These are phyloP conservation scores for Xyrichtys novacula DNA, from an alignment of 2,797 vertebrate genomes.

Conservation along the genomic window DNA sequence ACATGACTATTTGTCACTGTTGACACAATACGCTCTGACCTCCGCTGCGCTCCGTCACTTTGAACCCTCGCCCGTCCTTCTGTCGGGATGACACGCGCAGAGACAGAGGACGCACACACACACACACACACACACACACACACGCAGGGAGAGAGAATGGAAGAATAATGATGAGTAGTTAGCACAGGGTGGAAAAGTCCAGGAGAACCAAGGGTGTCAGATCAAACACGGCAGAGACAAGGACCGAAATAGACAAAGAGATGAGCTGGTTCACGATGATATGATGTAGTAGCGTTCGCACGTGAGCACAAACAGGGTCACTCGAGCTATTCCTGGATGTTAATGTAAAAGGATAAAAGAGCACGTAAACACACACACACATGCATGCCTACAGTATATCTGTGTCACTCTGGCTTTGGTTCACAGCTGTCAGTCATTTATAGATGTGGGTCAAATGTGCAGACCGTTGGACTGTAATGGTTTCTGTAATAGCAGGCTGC, in stretches of 20 bases:
- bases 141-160: slow-evolving; percentile 7
- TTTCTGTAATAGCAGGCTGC: slow-evolving; percentile 27
- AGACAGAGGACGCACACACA: slow-evolving; percentile 29
- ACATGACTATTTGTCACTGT: slow-evolving; percentile 54
- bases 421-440: slow-evolving; percentile 61
- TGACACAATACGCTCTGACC: slow-evolving; percentile 60
- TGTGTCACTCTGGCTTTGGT: slow-evolving; percentile 16
- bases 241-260: slow-evolving; percentile 25
- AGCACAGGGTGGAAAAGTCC: slow-evolving; percentile 21
- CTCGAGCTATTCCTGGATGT: slow-evolving; percentile 51
- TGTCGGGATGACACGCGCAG: slow-evolving; percentile 34
- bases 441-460: slow-evolving; percentile 67
- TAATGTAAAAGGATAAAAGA: slow-evolving; percentile 18
- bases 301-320: slow-evolving; percentile 38
- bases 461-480: slow-evolving; percentile 35
- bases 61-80: slow-evolving; percentile 42
- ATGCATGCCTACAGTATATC: slow-evolving; percentile 8
- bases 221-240: slow-evolving; percentile 49
- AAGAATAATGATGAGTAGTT: slow-evolving; percentile 47
- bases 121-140: slow-evolving; percentile 21
- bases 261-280: not conserved
- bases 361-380: not conserved
- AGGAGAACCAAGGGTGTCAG: slow-evolving; percentile 4
- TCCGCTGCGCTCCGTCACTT: slow-evolving; percentile 43
- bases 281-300: slow-evolving; percentile 48